Base-by-base conservation (phyloP, 2,888 invertebrate genomes). In the Hyles lineata region DNA sequence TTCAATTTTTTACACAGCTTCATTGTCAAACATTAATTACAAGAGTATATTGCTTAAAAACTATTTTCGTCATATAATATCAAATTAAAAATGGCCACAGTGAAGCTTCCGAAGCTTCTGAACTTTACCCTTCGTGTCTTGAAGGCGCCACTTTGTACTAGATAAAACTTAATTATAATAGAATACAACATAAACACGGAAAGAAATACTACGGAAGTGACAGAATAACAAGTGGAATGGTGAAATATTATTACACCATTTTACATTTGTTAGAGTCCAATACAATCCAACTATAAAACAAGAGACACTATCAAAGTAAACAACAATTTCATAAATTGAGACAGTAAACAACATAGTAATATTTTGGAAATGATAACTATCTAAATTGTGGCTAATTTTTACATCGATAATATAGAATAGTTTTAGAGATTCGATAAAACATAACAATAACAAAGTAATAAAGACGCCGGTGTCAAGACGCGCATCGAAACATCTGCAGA, bases 151-250 rank as follows among this genome's bases (percentile, higher is more conserved):
- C 85, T 94, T 94, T 94, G 94, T 94, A 94, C 94, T 92, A 87
- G 85, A 82, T 86, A 87, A 88, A 88, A 88, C 82, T 88, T 85
- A 89, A 88, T 79, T 80, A 83, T 85, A 87, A 83, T 79, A 81
- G 78, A 84, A 86, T 82, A 82, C 79, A 81, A 85, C 82, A 84
- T 78, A 79, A 83, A 82, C 78, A 81, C 80, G 85, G 76, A 84
- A 83, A 83, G 76, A 81, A 85, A 84, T 81, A 74, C 75, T 74
- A 82, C 76, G 63, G 74, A 85, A 89, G 93, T 93, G 93, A 91
- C 90, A 91, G 83, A 85, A 89, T 91, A 93, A 93, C 93, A 87
- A 94, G 93, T 94, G 93, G 89, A 90, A 90, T 88, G 88, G 85
- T 84, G 25, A 55, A 67, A 72, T n/a, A 70, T 55, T 55, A 55